Percentiles rank a stretch among this genome's conserved stretches.
Conservation (phyloP, 2,113 vertebrate genomes). For the Boleophthalmus pectinirostris region DNA sequence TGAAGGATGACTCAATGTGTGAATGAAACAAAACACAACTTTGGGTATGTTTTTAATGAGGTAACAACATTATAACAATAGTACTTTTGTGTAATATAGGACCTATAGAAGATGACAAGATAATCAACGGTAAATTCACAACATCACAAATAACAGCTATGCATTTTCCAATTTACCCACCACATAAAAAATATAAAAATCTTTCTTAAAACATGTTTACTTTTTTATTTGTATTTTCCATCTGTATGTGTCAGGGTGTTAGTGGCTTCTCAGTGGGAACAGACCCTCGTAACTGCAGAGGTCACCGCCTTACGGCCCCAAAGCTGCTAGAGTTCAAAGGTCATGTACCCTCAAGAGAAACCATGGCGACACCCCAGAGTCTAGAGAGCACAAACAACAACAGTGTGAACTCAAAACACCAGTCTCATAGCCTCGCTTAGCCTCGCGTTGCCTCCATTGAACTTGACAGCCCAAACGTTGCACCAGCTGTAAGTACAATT, state of each 20-base stretch:
- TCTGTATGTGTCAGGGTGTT: conserved; percentile 25
- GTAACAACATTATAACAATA: too few relatives aligned
- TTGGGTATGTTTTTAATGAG: too few relatives aligned
- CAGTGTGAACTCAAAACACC: conserved; percentile 11
- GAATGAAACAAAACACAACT: too few relatives aligned
- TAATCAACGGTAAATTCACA: neutral
- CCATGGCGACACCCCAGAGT: conserved; percentile 58
- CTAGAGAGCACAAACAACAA: conserved; percentile 41
- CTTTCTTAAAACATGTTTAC: conserved; percentile 16
- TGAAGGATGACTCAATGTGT: too few relatives aligned
- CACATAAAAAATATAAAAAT: neutral
- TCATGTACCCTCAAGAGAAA: conserved; percentile 49
- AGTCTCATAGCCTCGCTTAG: neutral
- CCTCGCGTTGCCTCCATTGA: conserved; percentile 14
- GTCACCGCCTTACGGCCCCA: conserved; percentile 61
- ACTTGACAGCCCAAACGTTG: conserved; percentile 43
- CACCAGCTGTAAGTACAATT: neutral
- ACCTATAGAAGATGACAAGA: neutral
- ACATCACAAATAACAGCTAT: neutral
- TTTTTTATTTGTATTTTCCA: neutral
- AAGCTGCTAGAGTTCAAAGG: conserved; percentile 59
- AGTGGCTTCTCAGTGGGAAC: conserved; percentile 57
- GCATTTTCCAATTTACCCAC: neutral
- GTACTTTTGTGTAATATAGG: too few relatives aligned
- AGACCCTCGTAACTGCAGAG: conserved; percentile 57